phyloP scores from a whole-genome alignment of 2,113 vertebrate genomes.

The Chloroceryle aenea region DNA sequence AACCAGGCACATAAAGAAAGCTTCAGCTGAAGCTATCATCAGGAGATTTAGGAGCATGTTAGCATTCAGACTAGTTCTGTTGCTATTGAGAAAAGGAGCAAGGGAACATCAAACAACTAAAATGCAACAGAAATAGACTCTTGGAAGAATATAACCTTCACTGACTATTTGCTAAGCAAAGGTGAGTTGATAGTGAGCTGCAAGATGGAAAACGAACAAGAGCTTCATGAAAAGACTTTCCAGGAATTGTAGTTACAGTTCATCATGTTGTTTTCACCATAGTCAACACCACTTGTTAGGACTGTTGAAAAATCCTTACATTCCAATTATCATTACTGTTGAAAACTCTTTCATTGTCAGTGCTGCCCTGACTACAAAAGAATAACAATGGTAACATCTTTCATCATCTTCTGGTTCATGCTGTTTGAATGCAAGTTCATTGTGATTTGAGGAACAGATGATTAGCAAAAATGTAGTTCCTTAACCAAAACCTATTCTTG shows the following conservation, averaged over 20 bases:
- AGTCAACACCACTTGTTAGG: not conserved
- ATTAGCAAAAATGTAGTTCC: not conserved
- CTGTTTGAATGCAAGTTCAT: not conserved
- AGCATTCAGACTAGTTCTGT: not conserved
- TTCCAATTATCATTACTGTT: not conserved
- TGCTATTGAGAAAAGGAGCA: not conserved
- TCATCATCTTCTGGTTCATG: not conserved
- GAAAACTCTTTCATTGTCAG: not conserved
- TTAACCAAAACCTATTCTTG: not conserved
- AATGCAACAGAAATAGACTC: not conserved
- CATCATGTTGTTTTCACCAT: not conserved
- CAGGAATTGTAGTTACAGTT: not conserved
- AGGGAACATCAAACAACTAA: not conserved
- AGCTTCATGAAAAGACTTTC: not conserved
- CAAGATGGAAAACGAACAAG: not conserved
- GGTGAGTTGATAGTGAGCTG: not conserved
- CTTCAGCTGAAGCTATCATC: not conserved
- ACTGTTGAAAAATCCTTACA: not conserved
- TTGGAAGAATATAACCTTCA: not conserved
- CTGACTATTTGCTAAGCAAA: not conserved
- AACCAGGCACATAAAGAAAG: not conserved
- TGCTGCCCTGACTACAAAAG: not conserved
- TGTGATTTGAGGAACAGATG: not conserved
- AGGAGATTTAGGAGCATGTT: not conserved
- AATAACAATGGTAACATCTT: not conserved